Base-by-base conservation (phyloP, 2,888 invertebrate species). In the Loripinus fragilis region DNA sequence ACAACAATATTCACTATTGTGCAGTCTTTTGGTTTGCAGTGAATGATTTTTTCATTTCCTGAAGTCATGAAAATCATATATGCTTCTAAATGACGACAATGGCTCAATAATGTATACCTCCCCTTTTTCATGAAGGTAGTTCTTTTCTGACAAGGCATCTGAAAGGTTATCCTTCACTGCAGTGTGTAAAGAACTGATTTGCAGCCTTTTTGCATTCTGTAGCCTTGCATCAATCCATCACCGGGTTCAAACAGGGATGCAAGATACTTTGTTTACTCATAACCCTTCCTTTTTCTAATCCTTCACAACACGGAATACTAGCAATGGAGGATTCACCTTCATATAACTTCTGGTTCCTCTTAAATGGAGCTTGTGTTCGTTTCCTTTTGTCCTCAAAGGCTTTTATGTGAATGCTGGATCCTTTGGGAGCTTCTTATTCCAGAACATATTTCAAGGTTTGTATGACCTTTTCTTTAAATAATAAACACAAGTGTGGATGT, bases 341-440 rank as follows among this genome's bases (percentile, higher is more conserved):
- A 20, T 20, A 48, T 20, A 48, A 20, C n/a, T 20, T 48, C n/a
- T 48, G 48, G 12, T 20, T 20, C n/a, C n/a, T 48, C 48, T 48
- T 48, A 5, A 20, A 10, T 20, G 20, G n/a, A 48, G 48, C 20
- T n/a, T 48, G 48, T 48, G 48, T 20, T 20, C n/a, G 12, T 48
- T 48, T 48, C 48, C n/a, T 48, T 48, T 48, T 48, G 48, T 48
- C 48, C 48, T 48, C 48, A 48, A 48, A 48, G 12, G 48, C n/a
- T n/a, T 48, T 48, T 48, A 48, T 48, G 48, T 48, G 48, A n/a
- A 48, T 20, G n/a, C n/a, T 48, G n/a, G 48, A 20, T 20, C 12
- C 48, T 48, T 20, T 48, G 5, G 12, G 17, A 20, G 48, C 8
- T 20, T 48, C 48, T 48, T 15, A 10, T n/a, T 48, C 48, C n/a